Conservation (phyloP, 2,113 vertebrate species). For the Mirza zaza region DNA sequence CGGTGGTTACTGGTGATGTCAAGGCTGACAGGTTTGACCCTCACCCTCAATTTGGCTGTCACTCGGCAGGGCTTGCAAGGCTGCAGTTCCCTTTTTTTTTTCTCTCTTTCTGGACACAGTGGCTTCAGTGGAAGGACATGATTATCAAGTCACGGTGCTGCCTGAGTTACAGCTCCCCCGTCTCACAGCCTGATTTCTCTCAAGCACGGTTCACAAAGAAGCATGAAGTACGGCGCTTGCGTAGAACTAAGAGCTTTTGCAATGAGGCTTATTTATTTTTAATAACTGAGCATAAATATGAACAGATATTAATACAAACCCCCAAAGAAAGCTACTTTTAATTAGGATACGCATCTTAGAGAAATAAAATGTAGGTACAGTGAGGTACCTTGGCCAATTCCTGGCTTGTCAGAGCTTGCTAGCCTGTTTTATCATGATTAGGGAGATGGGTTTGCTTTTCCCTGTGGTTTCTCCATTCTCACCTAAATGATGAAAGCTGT, state of each 20-base stretch:
- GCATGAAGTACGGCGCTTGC: neutral
- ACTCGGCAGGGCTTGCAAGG: neutral
- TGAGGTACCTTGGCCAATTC: neutral
- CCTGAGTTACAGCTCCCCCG: neutral
- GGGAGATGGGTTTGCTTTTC: neutral
- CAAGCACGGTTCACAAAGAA: neutral
- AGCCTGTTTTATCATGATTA: neutral
- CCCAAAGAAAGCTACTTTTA: slow-evolving; percentile 68
- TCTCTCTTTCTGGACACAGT: neutral
- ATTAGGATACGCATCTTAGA: slow-evolving; percentile 74
- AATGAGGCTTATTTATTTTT: neutral
- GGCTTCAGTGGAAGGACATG: neutral
- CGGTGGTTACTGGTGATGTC: neutral
- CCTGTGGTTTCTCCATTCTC: neutral
- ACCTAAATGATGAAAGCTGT: neutral
- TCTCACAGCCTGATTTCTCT: neutral
- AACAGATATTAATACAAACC: slow-evolving; percentile 50
- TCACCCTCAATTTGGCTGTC: neutral
- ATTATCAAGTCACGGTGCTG: neutral
- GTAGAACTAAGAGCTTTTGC: neutral
- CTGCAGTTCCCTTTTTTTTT: neutral
- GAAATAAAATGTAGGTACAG: slow-evolving; percentile 39
- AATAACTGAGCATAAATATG: slow-evolving; percentile 55
- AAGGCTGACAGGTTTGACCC: neutral
- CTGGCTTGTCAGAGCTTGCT: slow-evolving; percentile 15